Percentiles rank a stretch among this genome's conserved stretches.
These are phyloP conservation scores for Drosophila mettleri DNA, from an alignment of 2,888 invertebrate species.

Conservation along the genomic window DNA sequence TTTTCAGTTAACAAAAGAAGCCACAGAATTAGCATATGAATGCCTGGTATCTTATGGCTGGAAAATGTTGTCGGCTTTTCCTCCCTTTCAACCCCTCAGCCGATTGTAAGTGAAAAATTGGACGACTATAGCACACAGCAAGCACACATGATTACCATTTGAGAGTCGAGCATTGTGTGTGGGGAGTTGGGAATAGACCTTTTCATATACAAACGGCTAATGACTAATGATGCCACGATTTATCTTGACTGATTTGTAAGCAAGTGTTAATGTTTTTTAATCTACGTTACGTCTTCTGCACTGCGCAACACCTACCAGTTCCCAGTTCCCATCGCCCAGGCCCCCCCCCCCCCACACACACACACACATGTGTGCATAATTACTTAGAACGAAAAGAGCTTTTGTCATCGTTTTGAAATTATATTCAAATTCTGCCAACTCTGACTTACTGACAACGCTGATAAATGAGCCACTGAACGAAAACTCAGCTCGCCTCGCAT, in stretches of 20 bases:
- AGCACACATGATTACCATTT: slow-evolving; percentile 54
- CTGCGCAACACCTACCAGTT: background rate
- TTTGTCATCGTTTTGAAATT: slow-evolving; percentile 67
- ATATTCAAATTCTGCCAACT: slow-evolving; percentile 64
- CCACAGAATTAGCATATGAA: slow-evolving; percentile 59
- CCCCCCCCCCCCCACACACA: no score
- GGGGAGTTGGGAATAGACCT: background rate
- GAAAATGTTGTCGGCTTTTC: slow-evolving; percentile 15
- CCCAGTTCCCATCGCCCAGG: background rate
- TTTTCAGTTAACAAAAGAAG: slow-evolving; percentile 32
- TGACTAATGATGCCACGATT: slow-evolving; percentile 77
- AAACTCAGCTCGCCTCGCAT: background rate
- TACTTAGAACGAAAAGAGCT: slow-evolving; percentile 62
- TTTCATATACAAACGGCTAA: slow-evolving; percentile 46
- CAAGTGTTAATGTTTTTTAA: slow-evolving; percentile 73
- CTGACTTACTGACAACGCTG: slow-evolving; percentile 54
- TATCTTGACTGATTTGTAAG: slow-evolving; percentile 67
- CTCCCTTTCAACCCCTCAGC: slow-evolving; percentile 20
- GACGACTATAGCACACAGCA: slow-evolving; percentile 45
- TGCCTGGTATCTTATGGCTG: slow-evolving; percentile 33
- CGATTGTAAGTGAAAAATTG: slow-evolving; percentile 59
- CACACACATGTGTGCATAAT: slow-evolving; percentile 59
- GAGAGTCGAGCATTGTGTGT: background rate
- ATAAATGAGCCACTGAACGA: slow-evolving; percentile 65
- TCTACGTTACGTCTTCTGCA: slow-evolving; percentile 29